phyloP scores from a whole-genome alignment of 2,797 vertebrate genomes.

The Limosa lapponica region DNA sequence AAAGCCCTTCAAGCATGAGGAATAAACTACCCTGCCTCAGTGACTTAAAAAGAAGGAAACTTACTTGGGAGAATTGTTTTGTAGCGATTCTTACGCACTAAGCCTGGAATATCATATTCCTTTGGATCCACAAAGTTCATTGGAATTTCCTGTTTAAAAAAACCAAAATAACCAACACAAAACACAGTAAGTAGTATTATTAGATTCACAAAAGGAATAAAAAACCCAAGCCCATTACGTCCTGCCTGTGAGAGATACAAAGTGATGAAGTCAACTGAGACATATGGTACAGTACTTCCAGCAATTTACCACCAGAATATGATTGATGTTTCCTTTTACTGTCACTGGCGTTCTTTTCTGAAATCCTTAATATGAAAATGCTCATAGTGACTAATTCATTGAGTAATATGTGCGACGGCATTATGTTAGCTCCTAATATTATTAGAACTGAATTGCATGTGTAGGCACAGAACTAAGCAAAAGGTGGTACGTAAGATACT shows the following conservation, averaged over 20 bases:
- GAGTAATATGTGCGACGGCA: neutral
- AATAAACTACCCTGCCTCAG: neutral
- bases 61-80: conserved; percentile 99
- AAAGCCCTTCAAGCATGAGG: neutral
- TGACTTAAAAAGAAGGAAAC: conserved; percentile 61
- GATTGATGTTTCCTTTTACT: conserved; percentile 45
- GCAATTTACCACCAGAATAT: neutral
- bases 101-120: conserved; percentile 95
- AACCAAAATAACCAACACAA: neutral
- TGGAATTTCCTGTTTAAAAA: conserved; percentile 89
- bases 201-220: conserved; percentile 10
- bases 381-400: conserved; percentile 42
- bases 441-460: conserved; percentile 16
- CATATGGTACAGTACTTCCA: neutral
- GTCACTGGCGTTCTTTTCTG: conserved; percentile 16
- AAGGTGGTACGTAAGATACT: neutral
- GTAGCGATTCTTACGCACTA: conserved; percentile 98
- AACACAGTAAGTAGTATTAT: neutral
- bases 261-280: conserved; percentile 34
- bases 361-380: conserved; percentile 4
- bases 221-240: neutral
- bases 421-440: conserved; percentile 27
- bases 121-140: conserved; percentile 99
- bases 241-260: neutral
- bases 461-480: conserved; percentile 18